Percentiles rank a stretch among this genome's conserved stretches.
phyloP scores from a whole-genome alignment of 30 jellyfish, hydroid and myxozoan genomes.

The Cassiopea andromeda region DNA sequence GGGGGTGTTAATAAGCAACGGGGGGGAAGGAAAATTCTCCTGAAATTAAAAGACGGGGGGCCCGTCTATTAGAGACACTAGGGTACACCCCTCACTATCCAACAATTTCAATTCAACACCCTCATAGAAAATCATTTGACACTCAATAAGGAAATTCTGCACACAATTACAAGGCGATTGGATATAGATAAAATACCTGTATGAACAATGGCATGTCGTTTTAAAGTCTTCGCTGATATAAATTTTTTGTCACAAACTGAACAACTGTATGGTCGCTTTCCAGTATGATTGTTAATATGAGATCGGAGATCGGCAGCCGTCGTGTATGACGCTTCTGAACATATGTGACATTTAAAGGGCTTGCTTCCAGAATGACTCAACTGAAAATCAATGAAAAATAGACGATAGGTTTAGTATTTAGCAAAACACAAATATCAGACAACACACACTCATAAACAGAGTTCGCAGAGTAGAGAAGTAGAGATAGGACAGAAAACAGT shows the following conservation, averaged over 20 bases:
- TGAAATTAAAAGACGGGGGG: too few relatives aligned
- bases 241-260: conserved; percentile 75
- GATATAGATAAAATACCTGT: conserved; percentile 59
- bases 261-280: conserved; percentile 79
- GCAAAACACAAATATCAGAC: background rate
- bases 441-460: too few relatives aligned
- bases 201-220: conserved; percentile 97
- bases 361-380: conserved; percentile 79
- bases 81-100: too few relatives aligned
- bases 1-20: too few relatives aligned
- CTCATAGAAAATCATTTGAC: too few relatives aligned
- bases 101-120: too few relatives aligned
- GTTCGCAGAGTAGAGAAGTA: too few relatives aligned
- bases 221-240: conserved; percentile 88
- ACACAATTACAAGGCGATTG: background rate
- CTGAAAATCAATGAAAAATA: conserved; percentile 24
- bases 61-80: too few relatives aligned
- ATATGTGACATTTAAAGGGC: conserved; percentile 76
- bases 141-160: too few relatives aligned
- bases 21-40: too few relatives aligned
- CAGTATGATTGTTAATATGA: conserved; percentile 81
- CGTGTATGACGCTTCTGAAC: conserved; percentile 60
- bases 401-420: background rate
- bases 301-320: conserved; percentile 85
- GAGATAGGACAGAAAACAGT: too few relatives aligned